A percentile compares a stretch with the other conserved stretches of the same genome.
Conservation (phyloP, 1,140 invertebrate genomes). For the Venturia canescens region DNA sequence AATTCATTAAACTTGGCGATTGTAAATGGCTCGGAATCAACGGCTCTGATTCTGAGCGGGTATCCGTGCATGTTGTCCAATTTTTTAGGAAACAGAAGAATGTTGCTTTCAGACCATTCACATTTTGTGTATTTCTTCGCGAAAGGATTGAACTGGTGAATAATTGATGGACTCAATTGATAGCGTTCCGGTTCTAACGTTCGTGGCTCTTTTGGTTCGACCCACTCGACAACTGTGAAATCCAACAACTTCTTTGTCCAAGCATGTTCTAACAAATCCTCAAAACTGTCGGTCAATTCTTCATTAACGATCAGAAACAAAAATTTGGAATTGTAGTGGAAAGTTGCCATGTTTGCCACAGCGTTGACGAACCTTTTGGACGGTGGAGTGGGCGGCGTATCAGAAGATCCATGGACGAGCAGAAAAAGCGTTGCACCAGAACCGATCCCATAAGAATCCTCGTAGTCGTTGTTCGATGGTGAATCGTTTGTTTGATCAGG, state of each 20-base stretch:
- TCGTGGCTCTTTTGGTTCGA: neutral
- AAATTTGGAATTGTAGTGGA: neutral
- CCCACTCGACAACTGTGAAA: constrained; percentile 45
- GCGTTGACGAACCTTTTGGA: neutral
- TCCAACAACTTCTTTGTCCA: constrained; percentile 48
- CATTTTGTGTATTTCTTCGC: neutral
- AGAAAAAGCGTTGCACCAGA: neutral
- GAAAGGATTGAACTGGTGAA: constrained; percentile 51
- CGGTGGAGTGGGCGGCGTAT: neutral
- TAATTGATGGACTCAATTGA: neutral
- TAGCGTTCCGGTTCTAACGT: neutral
- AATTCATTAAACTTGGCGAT: constrained; percentile 31
- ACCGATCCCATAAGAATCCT: neutral
- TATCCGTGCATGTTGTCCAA: constrained; percentile 45
- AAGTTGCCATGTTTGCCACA: neutral
- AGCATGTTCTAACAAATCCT: constrained; percentile 39
- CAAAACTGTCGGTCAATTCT: neutral
- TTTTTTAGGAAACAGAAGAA: constrained; percentile 40
- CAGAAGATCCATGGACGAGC: neutral
- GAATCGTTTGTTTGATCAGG: neutral
- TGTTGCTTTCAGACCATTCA: neutral
- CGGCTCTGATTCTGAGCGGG: constrained; percentile 32
- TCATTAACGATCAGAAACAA: neutral
- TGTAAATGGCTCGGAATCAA: constrained; percentile 41
- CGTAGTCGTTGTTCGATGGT: neutral